Percentiles rank a stretch among this genome's conserved stretches.
Evolutionary conservation across 2,113 vertebrate species (phyloP).

Genomic region (Jaculus jaculus): DNA sequence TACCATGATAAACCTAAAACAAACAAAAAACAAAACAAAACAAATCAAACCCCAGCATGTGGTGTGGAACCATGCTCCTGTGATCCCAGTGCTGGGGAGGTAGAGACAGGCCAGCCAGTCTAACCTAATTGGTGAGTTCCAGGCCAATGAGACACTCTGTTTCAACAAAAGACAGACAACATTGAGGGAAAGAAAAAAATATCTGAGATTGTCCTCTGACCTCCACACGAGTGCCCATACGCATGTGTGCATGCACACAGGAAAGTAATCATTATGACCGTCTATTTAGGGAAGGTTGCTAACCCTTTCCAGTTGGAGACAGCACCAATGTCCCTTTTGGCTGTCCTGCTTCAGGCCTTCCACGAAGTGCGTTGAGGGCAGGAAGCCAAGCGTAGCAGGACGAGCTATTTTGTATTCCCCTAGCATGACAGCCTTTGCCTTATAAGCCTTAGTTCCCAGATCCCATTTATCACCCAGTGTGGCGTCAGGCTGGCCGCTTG

Average conservation of each 20-base stretch:
- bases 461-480: neutral
- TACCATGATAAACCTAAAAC: no score
- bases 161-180: no score
- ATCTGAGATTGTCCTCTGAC: neutral
- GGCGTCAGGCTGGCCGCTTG: neutral
- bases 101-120: no score
- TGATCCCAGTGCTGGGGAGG: no score
- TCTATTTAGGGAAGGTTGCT: slow-evolving; percentile 11
- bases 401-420: neutral
- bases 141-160: no score
- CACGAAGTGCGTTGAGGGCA: neutral
- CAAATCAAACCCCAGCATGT: no score
- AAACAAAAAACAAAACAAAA: no score
- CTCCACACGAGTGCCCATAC: neutral
- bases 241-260: neutral
- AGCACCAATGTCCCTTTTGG: slow-evolving; percentile 28
- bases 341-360: slow-evolving; percentile 45
- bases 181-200: neutral
- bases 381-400: neutral
- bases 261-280: slow-evolving; percentile 28
- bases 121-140: no score
- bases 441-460: neutral
- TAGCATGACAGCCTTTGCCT: neutral
- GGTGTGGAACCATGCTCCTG: no score
- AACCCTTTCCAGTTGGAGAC: slow-evolving; percentile 55